Percentiles rank a stretch among this genome's conserved stretches.
phyloP scores from a whole-genome alignment of 2,888 invertebrate species.

The Drosophila meridionalis region DNA sequence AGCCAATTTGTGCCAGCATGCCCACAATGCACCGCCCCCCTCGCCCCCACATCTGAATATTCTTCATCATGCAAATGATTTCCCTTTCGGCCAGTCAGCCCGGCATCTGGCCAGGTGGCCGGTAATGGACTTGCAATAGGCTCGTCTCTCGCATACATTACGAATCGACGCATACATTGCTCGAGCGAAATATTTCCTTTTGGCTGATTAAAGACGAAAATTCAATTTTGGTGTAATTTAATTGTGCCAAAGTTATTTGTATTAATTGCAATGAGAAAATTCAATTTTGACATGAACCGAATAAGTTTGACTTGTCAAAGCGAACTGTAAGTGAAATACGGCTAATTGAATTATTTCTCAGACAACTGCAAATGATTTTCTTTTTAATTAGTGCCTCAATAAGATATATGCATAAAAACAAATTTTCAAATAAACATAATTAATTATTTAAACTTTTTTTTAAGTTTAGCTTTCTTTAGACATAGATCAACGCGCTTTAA shows the following conservation, averaged over 20 bases:
- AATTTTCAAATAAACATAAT: not conserved
- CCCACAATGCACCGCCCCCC: conserved; percentile 5
- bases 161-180: conserved; percentile 31
- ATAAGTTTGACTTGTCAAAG: not conserved
- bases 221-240: conserved; percentile 15
- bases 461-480: no score
- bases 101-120: conserved; percentile 57
- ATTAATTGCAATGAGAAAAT: not conserved
- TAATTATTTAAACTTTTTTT: not conserved
- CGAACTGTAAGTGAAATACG: not conserved
- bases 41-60: conserved; percentile 34
- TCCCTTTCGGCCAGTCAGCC: conserved; percentile 37
- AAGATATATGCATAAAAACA: not conserved
- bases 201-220: conserved; percentile 13
- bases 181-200: conserved; percentile 9
- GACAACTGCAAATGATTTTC: not conserved
- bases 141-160: conserved; percentile 23
- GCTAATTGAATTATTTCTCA: not conserved
- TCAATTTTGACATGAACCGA: not conserved
- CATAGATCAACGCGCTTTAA: no score
- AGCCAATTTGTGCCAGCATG: conserved; percentile 28
- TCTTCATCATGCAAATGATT: conserved; percentile 62
- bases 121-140: conserved; percentile 63
- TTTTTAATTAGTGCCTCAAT: not conserved
- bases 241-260: not conserved